These are phyloP conservation scores for Globodera ellingtonae DNA, from an alignment of 1,140 invertebrate genomes.

Conservation along the genomic window DNA sequence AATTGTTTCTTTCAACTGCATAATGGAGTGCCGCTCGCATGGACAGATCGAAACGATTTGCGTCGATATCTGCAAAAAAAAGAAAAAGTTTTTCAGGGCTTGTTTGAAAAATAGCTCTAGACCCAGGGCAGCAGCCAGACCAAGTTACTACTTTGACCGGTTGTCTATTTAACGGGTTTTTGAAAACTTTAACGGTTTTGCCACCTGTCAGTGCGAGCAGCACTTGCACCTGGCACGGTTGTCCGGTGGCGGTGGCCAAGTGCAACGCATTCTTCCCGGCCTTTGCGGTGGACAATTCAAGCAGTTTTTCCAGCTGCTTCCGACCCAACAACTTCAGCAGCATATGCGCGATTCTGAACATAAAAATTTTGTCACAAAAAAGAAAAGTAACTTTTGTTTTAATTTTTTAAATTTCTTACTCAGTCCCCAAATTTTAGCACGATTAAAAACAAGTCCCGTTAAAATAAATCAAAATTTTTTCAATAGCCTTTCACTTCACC, in stretches of 20 bases:
- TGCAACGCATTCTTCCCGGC: conserved; percentile 35
- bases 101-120: neutral
- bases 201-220: conserved; percentile 24
- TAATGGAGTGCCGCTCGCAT: conserved; percentile 34
- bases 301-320: conserved; percentile 19
- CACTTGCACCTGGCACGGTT: conserved; percentile 34
- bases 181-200: too few relatives aligned
- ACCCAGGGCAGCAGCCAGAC: neutral
- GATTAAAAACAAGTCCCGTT: too few relatives aligned
- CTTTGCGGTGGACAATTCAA: conserved; percentile 27
- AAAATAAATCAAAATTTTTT: too few relatives aligned
- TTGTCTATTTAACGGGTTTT: too few relatives aligned
- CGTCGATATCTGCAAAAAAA: conserved; percentile 31
- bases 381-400: neutral
- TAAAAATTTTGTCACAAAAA: conserved; percentile 1
- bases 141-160: neutral
- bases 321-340: conserved; percentile 20
- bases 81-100: conserved; percentile 3
- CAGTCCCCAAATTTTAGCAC: neutral
- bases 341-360: conserved; percentile 34
- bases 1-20: conserved; percentile 37
- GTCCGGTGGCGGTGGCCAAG: conserved; percentile 30
- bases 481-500: too few relatives aligned
- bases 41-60: conserved; percentile 33
- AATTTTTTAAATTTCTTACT: neutral